Base-by-base conservation (phyloP, 2,113 vertebrate species). In the Paraplagusia blochii region DNA sequence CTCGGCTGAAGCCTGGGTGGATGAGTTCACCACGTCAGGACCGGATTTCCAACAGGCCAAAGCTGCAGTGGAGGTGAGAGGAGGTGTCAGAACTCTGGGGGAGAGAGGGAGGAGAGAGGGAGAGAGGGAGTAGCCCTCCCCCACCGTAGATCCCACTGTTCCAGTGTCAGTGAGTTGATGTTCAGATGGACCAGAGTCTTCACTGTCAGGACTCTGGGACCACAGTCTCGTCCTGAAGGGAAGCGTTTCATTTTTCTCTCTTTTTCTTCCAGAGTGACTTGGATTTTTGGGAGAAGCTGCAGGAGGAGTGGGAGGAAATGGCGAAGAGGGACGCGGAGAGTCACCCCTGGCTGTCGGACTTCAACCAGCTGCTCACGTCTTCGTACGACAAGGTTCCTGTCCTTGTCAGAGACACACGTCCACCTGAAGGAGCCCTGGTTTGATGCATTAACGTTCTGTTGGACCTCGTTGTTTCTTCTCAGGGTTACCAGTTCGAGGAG, bases 251-350 rank as follows among this genome's bases (percentile, higher is more conserved):
- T 55, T 19, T 66, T 7, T 79, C 44, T 66, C 39, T 67, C 58
- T 67, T 44, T 22, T 60, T 58, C 51, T 69, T 46, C 58, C 87
- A 99, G 97, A 97, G 95, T 66, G 96, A 99, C 88, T 93, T 97
- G 34, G 97, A 98, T 88, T 99, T 99, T 90, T 99, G 97, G 97
- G 97, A 99, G 88, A 98, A 95, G 83, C 91, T 99, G 69, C 97
- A 99, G 90, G 93, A 95, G 76, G 97, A 99, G 77, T 94, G 97
- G 94, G 97, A 99, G 82, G 95, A 98, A 86, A 98, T 99, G 97
- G 94, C 95, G 0, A 98, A 96, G 80, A 89, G 96, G 76, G 97
- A 99, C 9, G 95, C 97, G 11, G 95, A 98, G 79, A 91, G 93
- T 50, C 95, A 98, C 66, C 96, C 97, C 14, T 99, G 97, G 97